Evolutionary conservation across 2,797 vertebrate genomes (phyloP).

Genomic region (Discoglossus pictus): DNA sequence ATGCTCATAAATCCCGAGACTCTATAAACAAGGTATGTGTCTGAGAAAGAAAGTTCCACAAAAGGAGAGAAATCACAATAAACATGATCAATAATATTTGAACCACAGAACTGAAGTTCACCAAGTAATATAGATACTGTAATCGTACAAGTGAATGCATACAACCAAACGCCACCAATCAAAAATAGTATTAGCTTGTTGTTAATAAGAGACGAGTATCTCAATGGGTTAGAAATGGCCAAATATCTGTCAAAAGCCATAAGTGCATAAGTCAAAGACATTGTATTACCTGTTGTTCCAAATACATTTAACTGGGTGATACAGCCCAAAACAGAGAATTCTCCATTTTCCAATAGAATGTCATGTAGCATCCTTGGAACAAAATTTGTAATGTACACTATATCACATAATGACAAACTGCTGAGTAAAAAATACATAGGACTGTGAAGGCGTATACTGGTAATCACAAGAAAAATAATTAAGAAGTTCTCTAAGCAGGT

Average conservation of each 20-base stretch:
- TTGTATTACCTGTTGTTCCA: not conserved
- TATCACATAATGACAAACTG: not conserved
- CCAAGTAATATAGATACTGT: not conserved
- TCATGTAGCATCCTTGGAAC: not conserved
- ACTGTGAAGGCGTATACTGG: not conserved
- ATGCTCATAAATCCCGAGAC: no score
- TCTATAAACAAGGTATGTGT: no score
- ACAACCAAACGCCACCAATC: not conserved
- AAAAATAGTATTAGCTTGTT: not conserved
- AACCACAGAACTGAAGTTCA: not conserved
- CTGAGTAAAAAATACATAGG: not conserved
- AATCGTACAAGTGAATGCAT: not conserved
- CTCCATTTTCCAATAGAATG: not conserved
- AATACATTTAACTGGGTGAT: not conserved
- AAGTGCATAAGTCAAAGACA: not conserved
- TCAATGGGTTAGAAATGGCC: not conserved
- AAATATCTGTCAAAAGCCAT: no score
- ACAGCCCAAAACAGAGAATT: not conserved
- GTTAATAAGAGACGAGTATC: not conserved
- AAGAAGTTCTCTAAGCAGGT: not conserved
- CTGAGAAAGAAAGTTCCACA: no score
- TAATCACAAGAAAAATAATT: not conserved
- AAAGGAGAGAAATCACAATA: slow-evolving; percentile 8
- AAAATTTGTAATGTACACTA: not conserved
- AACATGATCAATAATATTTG: no score